Percentiles rank a stretch among this genome's conserved stretches.
Conservation (phyloP, 23 tunicate genomes). For the Phallusia fumigata region DNA sequence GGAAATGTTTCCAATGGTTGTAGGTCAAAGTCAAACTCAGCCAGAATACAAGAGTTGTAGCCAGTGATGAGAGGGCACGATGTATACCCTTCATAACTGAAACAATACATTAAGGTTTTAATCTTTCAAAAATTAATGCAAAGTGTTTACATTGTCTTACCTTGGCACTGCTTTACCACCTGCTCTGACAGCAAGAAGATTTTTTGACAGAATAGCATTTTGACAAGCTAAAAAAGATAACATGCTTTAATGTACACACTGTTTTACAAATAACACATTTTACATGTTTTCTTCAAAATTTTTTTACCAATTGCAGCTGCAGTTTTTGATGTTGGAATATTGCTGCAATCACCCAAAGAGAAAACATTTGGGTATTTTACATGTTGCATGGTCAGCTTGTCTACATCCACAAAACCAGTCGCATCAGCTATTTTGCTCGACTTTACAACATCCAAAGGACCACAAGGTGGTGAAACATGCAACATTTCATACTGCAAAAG, state of each 20-base stretch:
- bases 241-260: not conserved
- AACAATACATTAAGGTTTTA: not conserved
- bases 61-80: conserved; percentile 96
- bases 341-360: conserved; percentile 95
- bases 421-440: conserved; percentile 54
- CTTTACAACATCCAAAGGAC: conserved; percentile 48
- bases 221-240: conserved; percentile 60
- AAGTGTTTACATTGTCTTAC: conserved; percentile 21
- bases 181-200: conserved; percentile 29
- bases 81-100: conserved; percentile 95
- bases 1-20: conserved; percentile 91
- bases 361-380: conserved; percentile 73
- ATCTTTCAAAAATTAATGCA: no score
- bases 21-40: conserved; percentile 96
- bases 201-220: conserved; percentile 53
- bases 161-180: conserved; percentile 35
- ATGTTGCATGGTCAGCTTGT: conserved; percentile 77
- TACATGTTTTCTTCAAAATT: not conserved
- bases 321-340: conserved; percentile 90
- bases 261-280: not conserved
- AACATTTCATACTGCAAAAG: conserved; percentile 77
- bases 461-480: conserved; percentile 87
- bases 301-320: conserved; percentile 91
- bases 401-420: conserved; percentile 87
- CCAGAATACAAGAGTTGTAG: conserved; percentile 89